These are phyloP conservation scores for Sebastiscus albofasciatus DNA, from an alignment of 2,797 vertebrate species.

Conservation along the genomic window DNA sequence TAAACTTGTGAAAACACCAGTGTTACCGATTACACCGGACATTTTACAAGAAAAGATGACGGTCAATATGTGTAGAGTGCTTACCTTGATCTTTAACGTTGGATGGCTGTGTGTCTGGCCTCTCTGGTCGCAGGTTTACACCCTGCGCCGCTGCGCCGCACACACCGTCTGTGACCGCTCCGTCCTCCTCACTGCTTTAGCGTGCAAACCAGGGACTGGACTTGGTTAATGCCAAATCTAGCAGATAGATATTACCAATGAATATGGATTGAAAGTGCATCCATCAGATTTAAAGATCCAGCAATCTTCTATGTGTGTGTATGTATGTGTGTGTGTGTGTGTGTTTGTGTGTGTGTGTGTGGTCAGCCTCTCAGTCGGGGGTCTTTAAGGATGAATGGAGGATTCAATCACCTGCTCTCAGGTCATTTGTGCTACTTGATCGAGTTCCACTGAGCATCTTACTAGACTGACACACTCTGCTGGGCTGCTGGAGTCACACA, in stretches of 20 bases:
- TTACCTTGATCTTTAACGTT: too few relatives aligned
- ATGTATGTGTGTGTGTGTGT: not conserved
- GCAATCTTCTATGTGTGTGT: not conserved
- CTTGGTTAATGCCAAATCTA: not conserved
- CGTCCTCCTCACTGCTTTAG: not conserved
- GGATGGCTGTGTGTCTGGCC: too few relatives aligned
- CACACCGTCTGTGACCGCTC: too few relatives aligned
- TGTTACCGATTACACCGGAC: too few relatives aligned
- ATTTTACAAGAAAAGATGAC: too few relatives aligned
- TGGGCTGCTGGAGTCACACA: constrained; percentile 8
- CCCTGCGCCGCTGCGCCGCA: too few relatives aligned
- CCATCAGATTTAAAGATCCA: not conserved
- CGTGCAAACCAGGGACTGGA: not conserved
- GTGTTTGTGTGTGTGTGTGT: constrained; percentile 11
- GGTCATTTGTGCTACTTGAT: constrained; percentile 70
- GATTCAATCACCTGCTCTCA: constrained; percentile 62
- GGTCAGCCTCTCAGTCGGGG: constrained; percentile 29
- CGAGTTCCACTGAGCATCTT: constrained; percentile 51
- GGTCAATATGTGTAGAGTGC: too few relatives aligned
- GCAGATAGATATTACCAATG: not conserved
- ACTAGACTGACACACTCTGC: constrained; percentile 39
- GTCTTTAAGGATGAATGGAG: constrained; percentile 53
- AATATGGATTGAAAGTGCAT: not conserved
- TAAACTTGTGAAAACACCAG: too few relatives aligned
- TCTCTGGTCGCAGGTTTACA: too few relatives aligned